Percentiles rank a stretch among this genome's conserved stretches.
These are phyloP conservation scores for Sprattus sprattus DNA, from an alignment of 2,113 vertebrate genomes.

Conservation along the genomic window DNA sequence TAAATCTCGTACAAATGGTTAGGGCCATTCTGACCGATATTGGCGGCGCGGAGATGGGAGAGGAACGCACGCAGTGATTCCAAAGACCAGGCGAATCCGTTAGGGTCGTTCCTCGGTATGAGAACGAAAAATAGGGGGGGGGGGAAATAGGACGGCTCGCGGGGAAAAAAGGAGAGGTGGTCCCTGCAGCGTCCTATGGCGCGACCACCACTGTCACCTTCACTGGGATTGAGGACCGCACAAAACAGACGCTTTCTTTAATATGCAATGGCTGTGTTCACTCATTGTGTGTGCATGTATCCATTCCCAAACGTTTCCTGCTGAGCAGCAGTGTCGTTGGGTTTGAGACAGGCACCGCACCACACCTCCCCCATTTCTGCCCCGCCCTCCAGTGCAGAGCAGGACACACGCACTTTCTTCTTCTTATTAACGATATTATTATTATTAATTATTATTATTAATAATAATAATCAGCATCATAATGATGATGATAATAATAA, in stretches of 20 bases:
- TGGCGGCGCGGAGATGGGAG: conserved; percentile 33
- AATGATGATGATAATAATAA: background rate
- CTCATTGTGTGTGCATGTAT: conserved; percentile 2
- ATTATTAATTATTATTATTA: background rate
- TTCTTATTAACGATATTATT: background rate
- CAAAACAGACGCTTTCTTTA: background rate
- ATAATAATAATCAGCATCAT: background rate
- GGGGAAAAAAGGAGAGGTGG: background rate
- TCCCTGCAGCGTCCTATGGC: conserved; percentile 1
- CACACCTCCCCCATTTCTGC: conserved; percentile 5
- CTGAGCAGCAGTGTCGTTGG: background rate
- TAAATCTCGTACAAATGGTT: conserved; percentile 92
- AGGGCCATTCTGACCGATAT: conserved; percentile 79
- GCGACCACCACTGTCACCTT: conserved; percentile 6
- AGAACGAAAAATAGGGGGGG: background rate
- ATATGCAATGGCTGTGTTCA: background rate
- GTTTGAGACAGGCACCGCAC: background rate
- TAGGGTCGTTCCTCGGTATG: background rate
- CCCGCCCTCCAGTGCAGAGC: conserved; percentile 9
- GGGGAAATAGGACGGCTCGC: conserved; percentile 4
- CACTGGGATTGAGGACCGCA: conserved; percentile 8
- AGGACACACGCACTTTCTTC: background rate
- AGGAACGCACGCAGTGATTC: background rate
- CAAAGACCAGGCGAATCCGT: background rate
- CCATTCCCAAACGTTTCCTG: background rate